Evolutionary conservation across 2,113 vertebrate species (phyloP).

Genomic region (Asarcornis scutulata): DNA sequence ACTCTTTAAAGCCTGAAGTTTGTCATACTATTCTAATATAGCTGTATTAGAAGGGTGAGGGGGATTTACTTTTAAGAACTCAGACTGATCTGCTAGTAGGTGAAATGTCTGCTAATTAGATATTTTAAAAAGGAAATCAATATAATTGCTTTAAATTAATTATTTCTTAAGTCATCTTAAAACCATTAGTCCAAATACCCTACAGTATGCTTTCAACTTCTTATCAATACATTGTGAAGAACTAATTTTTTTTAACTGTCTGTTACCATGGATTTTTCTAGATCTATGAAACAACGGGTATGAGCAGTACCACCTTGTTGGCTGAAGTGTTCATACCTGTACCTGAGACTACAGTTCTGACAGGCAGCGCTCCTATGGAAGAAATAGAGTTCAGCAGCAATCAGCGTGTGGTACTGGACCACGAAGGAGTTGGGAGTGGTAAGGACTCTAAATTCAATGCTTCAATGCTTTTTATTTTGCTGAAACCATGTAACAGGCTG

Average conservation of each 20-base stretch:
- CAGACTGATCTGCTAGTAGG: not conserved
- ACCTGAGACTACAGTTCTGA: slow-evolving; percentile 86
- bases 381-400: slow-evolving; percentile 94
- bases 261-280: slow-evolving; percentile 26
- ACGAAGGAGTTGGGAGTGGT: slow-evolving; percentile 97
- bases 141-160: not conserved
- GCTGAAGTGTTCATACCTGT: slow-evolving; percentile 91
- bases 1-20: not conserved
- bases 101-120: not conserved
- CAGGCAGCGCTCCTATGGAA: slow-evolving; percentile 82
- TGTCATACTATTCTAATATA: not conserved
- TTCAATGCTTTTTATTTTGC: not conserved
- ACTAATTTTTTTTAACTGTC: not conserved
- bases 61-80: not conserved
- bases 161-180: not conserved
- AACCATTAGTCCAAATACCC: not conserved
- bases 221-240: not conserved
- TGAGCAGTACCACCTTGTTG: slow-evolving; percentile 76
- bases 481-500: not conserved
- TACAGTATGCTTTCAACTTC: not conserved
- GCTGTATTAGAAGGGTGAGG: not conserved
- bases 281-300: slow-evolving; percentile 88
- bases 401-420: slow-evolving; percentile 87
- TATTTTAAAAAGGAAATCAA: not conserved
- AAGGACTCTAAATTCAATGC: not conserved